A percentile compares a stretch with the other conserved stretches of the same genome.
Conservation (phyloP, 2,888 invertebrate genomes). For the Carabus problematicus region DNA sequence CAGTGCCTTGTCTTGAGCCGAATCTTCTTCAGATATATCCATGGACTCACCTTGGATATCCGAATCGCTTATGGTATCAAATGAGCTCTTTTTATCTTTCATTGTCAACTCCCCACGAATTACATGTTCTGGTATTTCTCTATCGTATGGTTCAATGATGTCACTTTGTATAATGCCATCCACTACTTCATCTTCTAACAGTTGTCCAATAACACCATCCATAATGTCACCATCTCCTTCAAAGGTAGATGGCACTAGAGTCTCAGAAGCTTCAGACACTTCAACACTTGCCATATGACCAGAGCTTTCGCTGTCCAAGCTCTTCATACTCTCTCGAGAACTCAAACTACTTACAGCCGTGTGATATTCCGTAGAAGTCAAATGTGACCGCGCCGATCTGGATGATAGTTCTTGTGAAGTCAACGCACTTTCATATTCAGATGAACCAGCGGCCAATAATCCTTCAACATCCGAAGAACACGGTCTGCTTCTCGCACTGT, state of each 20-base stretch:
- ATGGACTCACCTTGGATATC: slow-evolving; percentile 59
- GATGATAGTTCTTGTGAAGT: slow-evolving; percentile 81
- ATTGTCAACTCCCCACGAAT: slow-evolving; percentile 43
- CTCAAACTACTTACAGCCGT: slow-evolving; percentile 88
- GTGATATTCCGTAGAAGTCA: slow-evolving; percentile 84
- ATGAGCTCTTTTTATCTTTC: slow-evolving; percentile 39
- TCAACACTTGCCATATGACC: slow-evolving; percentile 89
- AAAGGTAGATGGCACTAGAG: slow-evolving; percentile 87
- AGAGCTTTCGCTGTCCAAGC: slow-evolving; percentile 87
- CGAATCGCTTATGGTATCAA: slow-evolving; percentile 38
- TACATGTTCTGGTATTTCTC: slow-evolving; percentile 50
- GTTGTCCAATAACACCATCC: slow-evolving; percentile 66
- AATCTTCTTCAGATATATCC: slow-evolving; percentile 66
- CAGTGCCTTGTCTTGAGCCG: slow-evolving; percentile 57
- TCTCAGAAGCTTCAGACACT: slow-evolving; percentile 91
- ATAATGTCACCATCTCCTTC: slow-evolving; percentile 79
- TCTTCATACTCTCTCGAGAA: slow-evolving; percentile 89
- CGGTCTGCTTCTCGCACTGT: slow-evolving; percentile 75
- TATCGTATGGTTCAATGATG: slow-evolving; percentile 51
- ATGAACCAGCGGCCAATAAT: slow-evolving; percentile 77
- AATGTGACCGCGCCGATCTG: slow-evolving; percentile 72
- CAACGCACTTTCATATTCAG: slow-evolving; percentile 86
- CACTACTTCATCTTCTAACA: slow-evolving; percentile 56
- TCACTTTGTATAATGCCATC: slow-evolving; percentile 48
- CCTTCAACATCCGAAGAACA: slow-evolving; percentile 88